phyloP scores from a whole-genome alignment of 2,113 vertebrate species.

The Stigmatopora argus region DNA sequence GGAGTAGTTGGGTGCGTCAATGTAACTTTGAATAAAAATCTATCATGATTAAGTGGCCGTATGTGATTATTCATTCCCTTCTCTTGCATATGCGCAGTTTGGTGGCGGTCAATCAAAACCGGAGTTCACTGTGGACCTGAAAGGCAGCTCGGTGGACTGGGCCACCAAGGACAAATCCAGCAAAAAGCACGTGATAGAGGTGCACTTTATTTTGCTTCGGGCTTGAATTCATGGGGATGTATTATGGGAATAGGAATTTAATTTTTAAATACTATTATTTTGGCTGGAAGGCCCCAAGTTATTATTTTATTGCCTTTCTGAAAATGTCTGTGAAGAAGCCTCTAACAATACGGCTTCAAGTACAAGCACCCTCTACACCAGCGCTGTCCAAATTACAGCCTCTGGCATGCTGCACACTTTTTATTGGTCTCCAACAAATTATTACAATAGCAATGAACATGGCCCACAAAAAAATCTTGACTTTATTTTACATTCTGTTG shows the following conservation, averaged over 20 bases:
- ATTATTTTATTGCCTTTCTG: background rate
- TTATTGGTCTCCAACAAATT: no score
- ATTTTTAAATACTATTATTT: background rate
- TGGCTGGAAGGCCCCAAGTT: background rate
- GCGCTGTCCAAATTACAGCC: no score
- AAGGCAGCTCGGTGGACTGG: conserved; percentile 83
- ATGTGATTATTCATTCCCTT: background rate
- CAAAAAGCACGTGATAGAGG: conserved; percentile 95
- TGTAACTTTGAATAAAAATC: background rate
- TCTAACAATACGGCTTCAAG: no score
- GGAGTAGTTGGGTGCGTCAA: conserved; percentile 88
- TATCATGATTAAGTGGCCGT: background rate
- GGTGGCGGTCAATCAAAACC: conserved; percentile 88
- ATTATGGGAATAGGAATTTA: background rate
- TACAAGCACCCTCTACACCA: no score
- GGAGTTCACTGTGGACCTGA: conserved; percentile 91
- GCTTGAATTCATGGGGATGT: background rate
- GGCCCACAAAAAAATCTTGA: no score
- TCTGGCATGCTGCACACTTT: no score
- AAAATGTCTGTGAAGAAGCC: background rate
- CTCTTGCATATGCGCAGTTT: conserved; percentile 69
- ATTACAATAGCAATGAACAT: no score
- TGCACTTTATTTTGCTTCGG: conserved; percentile 31
- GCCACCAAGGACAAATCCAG: conserved; percentile 95
- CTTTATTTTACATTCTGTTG: no score